Conservation (phyloP, 1,140 invertebrate species). For the Neodiprion pinetum region DNA sequence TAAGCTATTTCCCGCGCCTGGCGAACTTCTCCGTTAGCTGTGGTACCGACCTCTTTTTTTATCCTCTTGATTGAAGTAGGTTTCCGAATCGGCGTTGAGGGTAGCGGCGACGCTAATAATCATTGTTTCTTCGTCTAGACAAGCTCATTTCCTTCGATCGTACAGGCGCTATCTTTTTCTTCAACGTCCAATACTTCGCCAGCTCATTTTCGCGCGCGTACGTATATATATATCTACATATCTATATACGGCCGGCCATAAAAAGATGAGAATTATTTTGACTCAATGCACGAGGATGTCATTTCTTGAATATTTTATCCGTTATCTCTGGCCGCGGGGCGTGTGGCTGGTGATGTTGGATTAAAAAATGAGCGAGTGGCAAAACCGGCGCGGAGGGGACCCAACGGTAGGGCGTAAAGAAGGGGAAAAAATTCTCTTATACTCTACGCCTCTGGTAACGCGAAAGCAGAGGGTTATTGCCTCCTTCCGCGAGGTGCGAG, state of each 20-base stretch:
- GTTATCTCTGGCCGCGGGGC: not conserved
- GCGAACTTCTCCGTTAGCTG: not conserved
- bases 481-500: not conserved
- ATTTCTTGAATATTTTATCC: conserved; percentile 8
- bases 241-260: too few relatives aligned
- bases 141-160: too few relatives aligned
- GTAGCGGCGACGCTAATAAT: too few relatives aligned
- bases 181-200: too few relatives aligned
- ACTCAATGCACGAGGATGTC: not conserved
- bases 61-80: too few relatives aligned
- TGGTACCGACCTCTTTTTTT: not conserved
- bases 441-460: not conserved
- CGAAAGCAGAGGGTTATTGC: not conserved
- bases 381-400: not conserved
- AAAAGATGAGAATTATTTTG: too few relatives aligned
- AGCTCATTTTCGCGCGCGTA: too few relatives aligned
- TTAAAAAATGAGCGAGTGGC: not conserved
- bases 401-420: not conserved
- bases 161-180: too few relatives aligned
- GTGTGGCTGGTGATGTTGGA: conserved; percentile 4
- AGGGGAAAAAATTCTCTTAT: not conserved
- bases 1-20: not conserved
- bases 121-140: too few relatives aligned
- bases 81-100: too few relatives aligned
- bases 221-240: too few relatives aligned